Percentiles rank a stretch among this genome's conserved stretches.
These are phyloP conservation scores for Limnephilus marmoratus DNA, from an alignment of 2,888 invertebrate genomes.

Conservation along the genomic window DNA sequence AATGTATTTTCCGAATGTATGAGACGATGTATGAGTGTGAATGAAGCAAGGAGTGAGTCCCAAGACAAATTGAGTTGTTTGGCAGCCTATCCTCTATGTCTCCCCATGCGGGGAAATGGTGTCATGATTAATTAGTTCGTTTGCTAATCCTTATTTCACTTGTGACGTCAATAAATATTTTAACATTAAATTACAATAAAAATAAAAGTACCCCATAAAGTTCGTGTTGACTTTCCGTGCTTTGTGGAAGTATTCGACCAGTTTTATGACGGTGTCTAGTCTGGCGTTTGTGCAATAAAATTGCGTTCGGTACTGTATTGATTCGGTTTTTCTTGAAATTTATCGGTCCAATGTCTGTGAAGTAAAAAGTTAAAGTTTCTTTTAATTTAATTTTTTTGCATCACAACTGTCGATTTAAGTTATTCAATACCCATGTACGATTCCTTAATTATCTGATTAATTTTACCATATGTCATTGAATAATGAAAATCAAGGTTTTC, in stretches of 20 bases:
- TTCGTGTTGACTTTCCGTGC: background rate
- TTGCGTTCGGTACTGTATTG: background rate
- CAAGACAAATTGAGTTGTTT: too few species aligned
- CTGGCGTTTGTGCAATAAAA: background rate
- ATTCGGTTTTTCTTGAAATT: background rate
- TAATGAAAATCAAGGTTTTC: background rate
- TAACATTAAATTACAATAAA: background rate
- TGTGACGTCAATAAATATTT: background rate
- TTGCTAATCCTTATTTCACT: background rate
- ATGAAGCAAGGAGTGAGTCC: too few species aligned
- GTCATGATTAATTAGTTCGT: too few species aligned
- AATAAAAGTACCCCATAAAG: background rate
- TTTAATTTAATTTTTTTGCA: background rate
- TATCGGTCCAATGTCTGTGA: background rate
- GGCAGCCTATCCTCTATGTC: too few species aligned
- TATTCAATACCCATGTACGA: background rate
- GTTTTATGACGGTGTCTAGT: background rate
- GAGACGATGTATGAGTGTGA: too few species aligned
- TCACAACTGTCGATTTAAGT: background rate
- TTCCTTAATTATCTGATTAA: background rate
- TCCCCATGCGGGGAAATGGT: too few species aligned
- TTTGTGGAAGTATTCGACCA: background rate
- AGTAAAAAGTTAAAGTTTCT: background rate
- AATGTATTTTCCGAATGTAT: too few species aligned
- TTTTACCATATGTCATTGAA: background rate